Conservation (phyloP, 2,797 vertebrate genomes). For the Neostethus bicornis region DNA sequence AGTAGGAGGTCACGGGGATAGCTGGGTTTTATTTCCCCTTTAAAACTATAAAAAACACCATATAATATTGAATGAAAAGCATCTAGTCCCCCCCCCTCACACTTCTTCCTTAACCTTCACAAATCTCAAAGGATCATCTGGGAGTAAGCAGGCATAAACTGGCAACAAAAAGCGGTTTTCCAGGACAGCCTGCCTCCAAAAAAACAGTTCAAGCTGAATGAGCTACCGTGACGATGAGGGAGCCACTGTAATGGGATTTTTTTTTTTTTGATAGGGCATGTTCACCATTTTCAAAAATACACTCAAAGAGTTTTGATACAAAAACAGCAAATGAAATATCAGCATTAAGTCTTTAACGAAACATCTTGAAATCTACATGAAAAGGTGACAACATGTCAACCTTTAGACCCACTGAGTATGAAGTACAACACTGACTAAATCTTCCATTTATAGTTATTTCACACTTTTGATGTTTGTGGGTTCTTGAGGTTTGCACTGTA, state of each 20-base stretch:
- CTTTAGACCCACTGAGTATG: not conserved
- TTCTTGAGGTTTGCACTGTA: not conserved
- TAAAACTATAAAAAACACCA: conserved; percentile 14
- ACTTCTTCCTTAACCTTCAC: conserved; percentile 30
- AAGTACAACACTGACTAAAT: not conserved
- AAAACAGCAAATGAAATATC: not conserved
- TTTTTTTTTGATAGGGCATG: conserved; percentile 5
- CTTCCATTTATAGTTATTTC: not conserved
- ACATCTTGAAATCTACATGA: not conserved
- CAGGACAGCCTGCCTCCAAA: conserved; percentile 4
- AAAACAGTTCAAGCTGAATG: conserved; percentile 5
- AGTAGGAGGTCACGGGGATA: conserved; percentile 34
- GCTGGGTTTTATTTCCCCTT: conserved; percentile 12
- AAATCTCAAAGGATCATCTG: conserved; percentile 35
- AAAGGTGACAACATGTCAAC: not conserved
- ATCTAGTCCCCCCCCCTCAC: conserved; percentile 29
- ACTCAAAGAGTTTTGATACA: not conserved
- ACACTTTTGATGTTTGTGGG: not conserved
- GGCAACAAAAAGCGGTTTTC: conserved; percentile 17
- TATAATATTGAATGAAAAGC: conserved; percentile 16
- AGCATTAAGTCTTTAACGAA: not conserved
- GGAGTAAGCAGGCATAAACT: conserved; percentile 22
- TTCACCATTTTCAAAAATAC: conserved; percentile 9
- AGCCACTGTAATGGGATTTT: not conserved
- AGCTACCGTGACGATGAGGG: conserved; percentile 5